A percentile compares a stretch with the other conserved stretches of the same genome.
Evolutionary conservation across 1,140 invertebrate species (phyloP).

Genomic region (Drosophila lacertosa): DNA sequence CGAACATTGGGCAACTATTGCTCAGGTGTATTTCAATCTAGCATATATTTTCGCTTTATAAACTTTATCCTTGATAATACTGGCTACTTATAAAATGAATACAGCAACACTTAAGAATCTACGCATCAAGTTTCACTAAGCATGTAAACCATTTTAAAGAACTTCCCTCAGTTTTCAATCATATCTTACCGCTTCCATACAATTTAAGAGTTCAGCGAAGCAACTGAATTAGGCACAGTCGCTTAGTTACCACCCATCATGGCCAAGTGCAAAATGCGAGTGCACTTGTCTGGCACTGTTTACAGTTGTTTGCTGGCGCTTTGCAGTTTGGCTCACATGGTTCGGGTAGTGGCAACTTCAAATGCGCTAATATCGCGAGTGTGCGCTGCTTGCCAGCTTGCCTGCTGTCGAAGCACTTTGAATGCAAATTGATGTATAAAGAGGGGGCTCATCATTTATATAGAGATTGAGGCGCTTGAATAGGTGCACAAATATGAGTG

Average conservation of each 20-base stretch:
- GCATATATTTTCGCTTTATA: too few relatives aligned
- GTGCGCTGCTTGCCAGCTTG: constrained; percentile 1
- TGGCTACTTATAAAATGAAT: too few relatives aligned
- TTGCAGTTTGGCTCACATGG: background rate
- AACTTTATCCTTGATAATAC: too few relatives aligned
- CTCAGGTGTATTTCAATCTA: too few relatives aligned
- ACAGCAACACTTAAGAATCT: too few relatives aligned
- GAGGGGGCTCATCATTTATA: background rate
- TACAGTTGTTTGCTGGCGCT: background rate
- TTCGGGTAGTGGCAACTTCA: constrained; percentile 9
- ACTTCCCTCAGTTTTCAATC: too few relatives aligned
- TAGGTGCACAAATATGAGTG: constrained; percentile 21
- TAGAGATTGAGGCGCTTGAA: constrained; percentile 35
- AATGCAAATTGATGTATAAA: background rate
- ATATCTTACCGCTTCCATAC: too few relatives aligned
- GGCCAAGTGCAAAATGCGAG: background rate
- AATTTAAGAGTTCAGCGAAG: too few relatives aligned
- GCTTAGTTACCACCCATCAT: background rate
- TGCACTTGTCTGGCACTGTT: background rate
- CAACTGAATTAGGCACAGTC: too few relatives aligned
- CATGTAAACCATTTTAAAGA: too few relatives aligned
- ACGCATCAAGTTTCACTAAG: too few relatives aligned
- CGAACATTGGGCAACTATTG: too few relatives aligned
- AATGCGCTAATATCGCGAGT: constrained; percentile 18
- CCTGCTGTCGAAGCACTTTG: constrained; percentile 4